Conservation (phyloP, 2,888 invertebrate species). For the Leucania comma region DNA sequence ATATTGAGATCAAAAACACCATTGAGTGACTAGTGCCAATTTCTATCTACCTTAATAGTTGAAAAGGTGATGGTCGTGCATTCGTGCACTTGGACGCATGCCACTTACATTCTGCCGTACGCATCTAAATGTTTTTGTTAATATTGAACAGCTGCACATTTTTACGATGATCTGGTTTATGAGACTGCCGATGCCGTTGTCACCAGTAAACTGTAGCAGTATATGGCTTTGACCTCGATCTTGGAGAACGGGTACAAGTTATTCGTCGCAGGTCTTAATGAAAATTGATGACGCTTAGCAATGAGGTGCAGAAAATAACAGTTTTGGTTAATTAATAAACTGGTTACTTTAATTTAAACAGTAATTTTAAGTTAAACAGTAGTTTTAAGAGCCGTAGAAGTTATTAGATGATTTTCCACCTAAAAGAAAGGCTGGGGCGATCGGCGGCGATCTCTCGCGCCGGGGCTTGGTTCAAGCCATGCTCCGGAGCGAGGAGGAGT, state of each 20-base stretch:
- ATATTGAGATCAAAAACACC: constrained; percentile 38
- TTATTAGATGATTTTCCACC: too few species aligned
- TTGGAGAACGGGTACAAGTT: background rate
- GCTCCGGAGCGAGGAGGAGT: too few species aligned
- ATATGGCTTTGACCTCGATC: constrained; percentile 6
- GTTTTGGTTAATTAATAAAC: background rate
- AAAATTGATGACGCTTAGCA: background rate
- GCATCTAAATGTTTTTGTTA: constrained; percentile 45
- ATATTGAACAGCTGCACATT: constrained; percentile 26
- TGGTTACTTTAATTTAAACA: too few species aligned
- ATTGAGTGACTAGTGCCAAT: constrained; percentile 50
- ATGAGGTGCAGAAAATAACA: background rate
- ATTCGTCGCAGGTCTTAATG: background rate
- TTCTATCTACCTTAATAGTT: constrained; percentile 14
- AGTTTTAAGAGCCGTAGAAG: too few species aligned
- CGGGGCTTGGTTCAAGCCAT: too few species aligned
- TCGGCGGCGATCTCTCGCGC: too few species aligned
- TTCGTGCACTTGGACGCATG: constrained; percentile 26
- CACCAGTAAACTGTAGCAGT: constrained; percentile 10
- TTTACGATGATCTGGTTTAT: constrained; percentile 20
- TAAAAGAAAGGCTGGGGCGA: too few species aligned
- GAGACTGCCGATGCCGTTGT: background rate
- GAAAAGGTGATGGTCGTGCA: constrained; percentile 27
- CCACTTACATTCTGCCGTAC: constrained; percentile 32
- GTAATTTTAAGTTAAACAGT: too few species aligned